Base-by-base conservation (phyloP, 1,140 invertebrate genomes). In the Cephus cinctus region DNA sequence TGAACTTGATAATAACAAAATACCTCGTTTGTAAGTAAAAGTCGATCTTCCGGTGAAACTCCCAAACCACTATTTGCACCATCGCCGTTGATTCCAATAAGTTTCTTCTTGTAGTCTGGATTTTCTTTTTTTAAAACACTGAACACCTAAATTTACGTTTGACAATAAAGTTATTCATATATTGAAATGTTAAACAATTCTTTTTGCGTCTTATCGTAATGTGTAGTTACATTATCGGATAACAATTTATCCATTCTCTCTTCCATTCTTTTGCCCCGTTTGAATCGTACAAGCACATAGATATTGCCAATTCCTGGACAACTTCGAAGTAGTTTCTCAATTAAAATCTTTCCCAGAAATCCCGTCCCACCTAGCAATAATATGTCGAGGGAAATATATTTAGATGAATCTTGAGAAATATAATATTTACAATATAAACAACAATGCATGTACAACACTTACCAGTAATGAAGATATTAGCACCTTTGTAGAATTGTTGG, bases 261-360 rank as follows among this genome's bases (percentile, higher is more conserved):
- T 47, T 81, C 77, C 1, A 83, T 80, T 54, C 78, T 77, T 61
- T 86, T 83, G 8, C 85, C 86, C 66, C 85, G 84, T 71, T 93
- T 93, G n/a, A 82, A 76, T 52, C 91, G 76, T 61, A 94, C 82
- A 50, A 94, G 71, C 49, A 92, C 60, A 65, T 88, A 92, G 32
- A 94, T 81, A 56, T 71, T 83, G 47, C 81, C 78, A 11, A 92
- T 57, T 18, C 81, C 80, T 22, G 84, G 84, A 69, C 86, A 88
- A 25, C 76, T 81, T 51, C 88, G 76, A 15, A 92, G 76, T 15
- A 93, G 66, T 72, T 92, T 93, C 73, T 93, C 89, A 19, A 92
- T 80, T 5, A 92, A 73, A 15, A 90, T 86, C 76, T 92, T 92
- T 8, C 89, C 90, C 72, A 92, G 80, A 67, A 92, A 92, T 2